Evolutionary conservation across 2,888 invertebrate species (phyloP), one percentile per base, ranked within the genome.

Genomic region (Gortyna flavago): DNA sequence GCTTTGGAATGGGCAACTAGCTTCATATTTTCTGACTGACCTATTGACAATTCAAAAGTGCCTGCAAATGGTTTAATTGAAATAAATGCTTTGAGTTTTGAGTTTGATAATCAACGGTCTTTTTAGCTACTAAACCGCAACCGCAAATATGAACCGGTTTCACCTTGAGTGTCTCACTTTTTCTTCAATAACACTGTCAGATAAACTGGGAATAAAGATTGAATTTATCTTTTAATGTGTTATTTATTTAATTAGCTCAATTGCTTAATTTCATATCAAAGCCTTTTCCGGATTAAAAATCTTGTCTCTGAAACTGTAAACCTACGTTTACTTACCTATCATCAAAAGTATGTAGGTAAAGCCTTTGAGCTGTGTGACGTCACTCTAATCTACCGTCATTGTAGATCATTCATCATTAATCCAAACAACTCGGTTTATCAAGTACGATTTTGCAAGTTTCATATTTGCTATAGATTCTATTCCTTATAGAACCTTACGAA

Each of bases 391-490:
- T 91, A 76, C 90, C 87, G 83, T 90, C 91, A 87, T 87, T 87
- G 84, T 90, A 89, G 89, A 90, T 92, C 91, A 93, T 94, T 93
- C 91, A 92, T 93, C 93, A 93, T 91, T 93, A 92, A 94, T 92
- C 92, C 93, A 94, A 94, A 93, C 93, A 94, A 89, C 87, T 89
- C 83, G 67, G 84, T 83, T 88, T 90, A 88, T 89, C 92, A 92
- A 93, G 73, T 62, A 86, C 71, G 82, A 77, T 72, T 82, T 76
- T 62, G 57, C 38, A 77, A 74, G 72, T 65, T 71, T 70, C 29
- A 57, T 81, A 78, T 85, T 80, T 73, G 59, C 77, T 69, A 62
- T 69, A 81, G 38, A 81, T 64, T 74, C 48, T 77, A 71, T 77
- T 80, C 69, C 69, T 75, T 67, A 76, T 85, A 80, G 77, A 79